Conservation (phyloP, 2,113 vertebrate species). For the Seriola dumerili region DNA sequence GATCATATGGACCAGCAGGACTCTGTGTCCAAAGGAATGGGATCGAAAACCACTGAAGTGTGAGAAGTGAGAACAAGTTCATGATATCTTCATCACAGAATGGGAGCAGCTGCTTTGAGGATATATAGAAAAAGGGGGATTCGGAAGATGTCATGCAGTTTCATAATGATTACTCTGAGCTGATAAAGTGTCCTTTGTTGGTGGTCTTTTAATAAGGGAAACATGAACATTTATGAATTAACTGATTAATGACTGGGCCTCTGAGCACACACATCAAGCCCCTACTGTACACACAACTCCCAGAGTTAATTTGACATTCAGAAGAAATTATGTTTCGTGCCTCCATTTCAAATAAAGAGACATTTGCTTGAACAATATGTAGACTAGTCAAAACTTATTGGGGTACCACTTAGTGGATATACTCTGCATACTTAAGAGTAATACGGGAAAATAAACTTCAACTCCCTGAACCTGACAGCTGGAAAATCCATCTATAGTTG, state of each 20-base stretch:
- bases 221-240: background rate
- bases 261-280: background rate
- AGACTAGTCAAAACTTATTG: background rate
- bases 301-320: slow-evolving; percentile 6
- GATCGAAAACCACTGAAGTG: slow-evolving; percentile 37
- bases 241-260: slow-evolving; percentile 9
- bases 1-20: slow-evolving; percentile 36
- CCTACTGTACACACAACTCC: background rate
- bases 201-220: slow-evolving; percentile 33
- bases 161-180: slow-evolving; percentile 23
- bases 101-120: slow-evolving; percentile 22
- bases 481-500: slow-evolving; percentile 8
- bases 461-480: background rate
- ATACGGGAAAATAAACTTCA: background rate
- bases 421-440: background rate
- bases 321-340: slow-evolving; percentile 27
- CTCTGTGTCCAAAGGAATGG: slow-evolving; percentile 32
- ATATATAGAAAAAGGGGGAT: slow-evolving; percentile 1
- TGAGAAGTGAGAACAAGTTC: slow-evolving; percentile 25
- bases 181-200: slow-evolving; percentile 45
- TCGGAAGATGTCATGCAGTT: slow-evolving; percentile 3
- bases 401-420: background rate
- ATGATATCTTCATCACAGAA: slow-evolving; percentile 24
- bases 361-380: background rate
- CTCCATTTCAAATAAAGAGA: slow-evolving; percentile 43